A percentile compares a stretch with the other conserved stretches of the same genome.
These are phyloP conservation scores for Lasioglossum marginatum DNA, from an alignment of 2,888 invertebrate genomes.

Conservation along the genomic window DNA sequence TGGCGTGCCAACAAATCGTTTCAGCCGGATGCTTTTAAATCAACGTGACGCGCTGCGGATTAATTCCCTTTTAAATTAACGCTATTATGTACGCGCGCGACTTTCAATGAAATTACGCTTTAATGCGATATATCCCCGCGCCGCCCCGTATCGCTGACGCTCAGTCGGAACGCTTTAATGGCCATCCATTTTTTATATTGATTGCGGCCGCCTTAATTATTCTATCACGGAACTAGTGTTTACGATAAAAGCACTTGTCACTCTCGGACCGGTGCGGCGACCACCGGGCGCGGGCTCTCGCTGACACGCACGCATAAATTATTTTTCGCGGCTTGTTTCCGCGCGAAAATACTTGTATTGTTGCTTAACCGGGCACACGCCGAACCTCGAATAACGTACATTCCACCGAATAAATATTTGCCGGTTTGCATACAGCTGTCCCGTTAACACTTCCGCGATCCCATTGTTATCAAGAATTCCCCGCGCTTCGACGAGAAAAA, in stretches of 20 bases:
- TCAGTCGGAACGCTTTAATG: slow-evolving; percentile 64
- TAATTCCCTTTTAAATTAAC: slow-evolving; percentile 74
- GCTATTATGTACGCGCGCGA: slow-evolving; percentile 71
- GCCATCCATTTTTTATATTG: slow-evolving; percentile 69
- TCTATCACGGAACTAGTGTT: slow-evolving; percentile 69
- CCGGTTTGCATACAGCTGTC: slow-evolving; percentile 20
- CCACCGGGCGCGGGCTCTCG: not conserved
- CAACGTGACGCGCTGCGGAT: slow-evolving; percentile 71
- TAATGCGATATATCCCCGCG: slow-evolving; percentile 64
- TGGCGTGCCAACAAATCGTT: slow-evolving; percentile 70
- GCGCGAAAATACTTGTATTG: slow-evolving; percentile 50
- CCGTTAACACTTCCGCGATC: slow-evolving; percentile 33
- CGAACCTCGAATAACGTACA: slow-evolving; percentile 18
- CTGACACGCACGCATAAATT: slow-evolving; percentile 59
- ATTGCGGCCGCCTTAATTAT: slow-evolving; percentile 71
- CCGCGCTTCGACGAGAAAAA: not conserved
- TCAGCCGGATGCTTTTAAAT: slow-evolving; percentile 73
- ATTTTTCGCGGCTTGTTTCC: slow-evolving; percentile 49
- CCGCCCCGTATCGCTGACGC: slow-evolving; percentile 60
- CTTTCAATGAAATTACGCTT: slow-evolving; percentile 74
- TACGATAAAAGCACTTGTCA: slow-evolving; percentile 70
- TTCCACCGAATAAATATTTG: slow-evolving; percentile 45
- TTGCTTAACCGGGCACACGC: slow-evolving; percentile 1
- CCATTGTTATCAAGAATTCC: slow-evolving; percentile 30
- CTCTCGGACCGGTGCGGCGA: slow-evolving; percentile 2